phyloP scores from a whole-genome alignment of 2,113 vertebrate genomes.

The Lipophrys pholis region DNA sequence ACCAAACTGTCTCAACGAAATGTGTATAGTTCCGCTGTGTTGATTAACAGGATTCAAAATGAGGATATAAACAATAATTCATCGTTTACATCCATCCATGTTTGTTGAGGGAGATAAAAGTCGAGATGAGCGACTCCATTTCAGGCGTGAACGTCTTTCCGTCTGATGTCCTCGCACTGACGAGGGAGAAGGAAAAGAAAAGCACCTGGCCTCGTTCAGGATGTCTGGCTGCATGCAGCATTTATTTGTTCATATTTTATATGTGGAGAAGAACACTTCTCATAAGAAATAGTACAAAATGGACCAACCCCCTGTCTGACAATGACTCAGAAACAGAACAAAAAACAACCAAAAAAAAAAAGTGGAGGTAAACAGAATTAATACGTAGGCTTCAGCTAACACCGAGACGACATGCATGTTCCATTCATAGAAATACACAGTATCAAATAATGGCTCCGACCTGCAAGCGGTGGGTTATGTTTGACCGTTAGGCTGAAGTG shows the following conservation, averaged over 20 bases:
- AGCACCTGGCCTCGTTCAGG: background rate
- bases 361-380: conserved; percentile 56
- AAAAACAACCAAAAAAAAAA: background rate
- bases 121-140: too few relatives aligned
- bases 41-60: too few relatives aligned
- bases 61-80: too few relatives aligned
- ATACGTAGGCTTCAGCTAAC: conserved; percentile 58
- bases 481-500: conserved; percentile 42
- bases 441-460: conserved; percentile 72
- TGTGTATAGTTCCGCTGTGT: too few relatives aligned
- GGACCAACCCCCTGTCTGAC: conserved; percentile 53
- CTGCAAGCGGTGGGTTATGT: conserved; percentile 66
- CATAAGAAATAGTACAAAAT: conserved; percentile 87
- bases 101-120: too few relatives aligned
- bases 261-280: conserved; percentile 81
- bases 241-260: conserved; percentile 87
- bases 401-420: conserved; percentile 81
- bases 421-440: conserved; percentile 77
- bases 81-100: too few relatives aligned
- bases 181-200: conserved; percentile 33
- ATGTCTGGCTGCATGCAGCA: conserved; percentile 88
- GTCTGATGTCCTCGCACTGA: too few relatives aligned
- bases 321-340: conserved; percentile 57
- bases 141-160: too few relatives aligned
- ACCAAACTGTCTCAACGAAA: too few relatives aligned